Base-by-base conservation (phyloP, 1,140 invertebrate genomes). In the Tetranychus cinnabarinus region DNA sequence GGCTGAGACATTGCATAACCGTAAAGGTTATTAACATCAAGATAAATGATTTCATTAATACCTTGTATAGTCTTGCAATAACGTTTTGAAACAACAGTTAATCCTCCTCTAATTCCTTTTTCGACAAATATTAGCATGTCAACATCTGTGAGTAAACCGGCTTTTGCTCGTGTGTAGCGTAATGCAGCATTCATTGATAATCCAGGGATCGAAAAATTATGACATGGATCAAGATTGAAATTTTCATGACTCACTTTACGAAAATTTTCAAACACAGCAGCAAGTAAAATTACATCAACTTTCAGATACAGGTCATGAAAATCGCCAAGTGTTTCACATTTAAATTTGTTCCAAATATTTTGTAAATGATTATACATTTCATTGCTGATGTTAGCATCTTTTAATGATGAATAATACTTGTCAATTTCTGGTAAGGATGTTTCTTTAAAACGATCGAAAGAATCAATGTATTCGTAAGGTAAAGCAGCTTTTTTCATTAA, bases 91-190 rank as follows among this genome's bases (percentile, higher is more conserved):
- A 48, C 35, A 15, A 37, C 35, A 57, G 33, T 35, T 12, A 61
- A 39, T 10, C 61, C 61, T 3, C 61, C 61, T 60, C 61, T 34
- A 35, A 61, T 58, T 36, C 61, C 61, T 56, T 61, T 56, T 56
- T 55, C 52, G 1, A 61, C 47, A 23, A 63, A 48, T 33, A 58
- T 33, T 36, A 45, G n/a, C 34, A 62, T 35, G 46, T 36, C 45
- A 57, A 33, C 45, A 54, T 62, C 33, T 3, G 47, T 55, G 33
- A 59, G 34, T 31, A 45, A 46, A 34, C 45, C n/a, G 34, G 4
- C 2, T 31, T 31, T 33, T 3, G 12, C 10, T 3, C 33, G 2
- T 3, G 54, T 55, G 2, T 3, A 12, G 2, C 12, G 15, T 2
- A 55, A 31, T 3, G 54, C 54, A 3, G 54, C 54, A 23, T 15